Evolutionary conservation across 1,140 invertebrate species (phyloP), one percentile per base, ranked within the genome.

Genomic region (Lasaia peninsularis): DNA sequence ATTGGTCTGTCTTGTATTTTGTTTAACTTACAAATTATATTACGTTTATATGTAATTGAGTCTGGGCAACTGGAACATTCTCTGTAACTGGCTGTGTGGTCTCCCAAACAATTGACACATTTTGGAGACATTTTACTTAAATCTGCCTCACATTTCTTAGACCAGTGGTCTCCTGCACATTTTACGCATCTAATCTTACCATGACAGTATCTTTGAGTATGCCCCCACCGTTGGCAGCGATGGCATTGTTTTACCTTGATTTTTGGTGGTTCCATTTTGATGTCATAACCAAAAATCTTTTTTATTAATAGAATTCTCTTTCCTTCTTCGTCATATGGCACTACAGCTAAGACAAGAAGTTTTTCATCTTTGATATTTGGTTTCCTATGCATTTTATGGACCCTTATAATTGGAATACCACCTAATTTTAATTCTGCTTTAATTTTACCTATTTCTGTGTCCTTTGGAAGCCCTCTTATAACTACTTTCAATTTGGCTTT

Each of bases 141-240:
- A 53, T 75, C 53, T 54, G 69, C 67, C 0, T 33, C 18, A 62
- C 82, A 87, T 40, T 70, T 68, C 6, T 66, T 75, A 20, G 67
- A 65, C 0, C 60, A 53, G 62, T 85, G 80, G 4, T 71, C 57
- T 10, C 73, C 74, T 8, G 64, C 69, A 62, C 78, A 81, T 37
- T 81, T 85, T 0, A 85, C 73, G 63, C 81, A 85, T 52, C 67
- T 76, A 1, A 74, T 20, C 14, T 65, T 7, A 0, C 75, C 79
- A 24, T 73, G 69, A 31, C 80, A 84, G 54, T 78, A 73, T 10
- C 79, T 53, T 58, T 82, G 75, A 10, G 68, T 37, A 37, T 85
- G 79, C n/a, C 81, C 81, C 79, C 79, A 82, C 31, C 65, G 69
- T 58, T 80, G 76, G 51, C 78, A 81, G 9, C 70, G 73, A 58